Percentiles rank a stretch among this genome's conserved stretches.
phyloP scores from a whole-genome alignment of 92 coral and sea anemone species.

The Phenganax subtilis region DNA sequence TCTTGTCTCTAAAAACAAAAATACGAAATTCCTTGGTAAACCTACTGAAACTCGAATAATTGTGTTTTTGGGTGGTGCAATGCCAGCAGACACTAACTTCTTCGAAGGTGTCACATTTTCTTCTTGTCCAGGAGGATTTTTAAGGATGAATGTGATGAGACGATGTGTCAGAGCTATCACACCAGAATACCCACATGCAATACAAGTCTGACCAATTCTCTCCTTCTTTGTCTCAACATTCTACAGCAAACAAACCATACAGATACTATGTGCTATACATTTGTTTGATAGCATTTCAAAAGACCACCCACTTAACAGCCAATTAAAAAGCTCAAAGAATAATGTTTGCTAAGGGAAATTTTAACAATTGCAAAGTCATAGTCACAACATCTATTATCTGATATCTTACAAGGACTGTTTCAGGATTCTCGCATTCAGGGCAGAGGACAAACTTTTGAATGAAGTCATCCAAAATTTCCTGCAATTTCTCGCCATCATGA shows the following conservation, averaged over 20 bases:
- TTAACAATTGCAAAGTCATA: not conserved
- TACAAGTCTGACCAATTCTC: slow-evolving; percentile 83
- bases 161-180: slow-evolving; percentile 76
- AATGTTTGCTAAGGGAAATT: not conserved
- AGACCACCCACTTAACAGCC: not conserved
- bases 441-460: slow-evolving; percentile 98
- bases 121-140: slow-evolving; percentile 82
- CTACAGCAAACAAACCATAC: slow-evolving; percentile 35
- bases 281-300: not conserved
- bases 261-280: not conserved
- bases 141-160: slow-evolving; percentile 87
- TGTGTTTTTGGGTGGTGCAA: not conserved
- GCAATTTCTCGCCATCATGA: slow-evolving; percentile 93
- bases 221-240: slow-evolving; percentile 74
- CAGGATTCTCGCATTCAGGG: slow-evolving; percentile 95
- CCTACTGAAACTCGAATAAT: not conserved
- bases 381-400: not conserved
- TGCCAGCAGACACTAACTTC: slow-evolving; percentile 57
- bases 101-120: slow-evolving; percentile 82
- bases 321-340: not conserved
- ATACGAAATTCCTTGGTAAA: not conserved
- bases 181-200: slow-evolving; percentile 86
- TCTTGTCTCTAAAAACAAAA: slow-evolving; percentile 64
- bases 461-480: slow-evolving; percentile 92
- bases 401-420: slow-evolving; percentile 76